Base-by-base conservation (phyloP, 2,113 vertebrate genomes). In the Sialia sialis region DNA sequence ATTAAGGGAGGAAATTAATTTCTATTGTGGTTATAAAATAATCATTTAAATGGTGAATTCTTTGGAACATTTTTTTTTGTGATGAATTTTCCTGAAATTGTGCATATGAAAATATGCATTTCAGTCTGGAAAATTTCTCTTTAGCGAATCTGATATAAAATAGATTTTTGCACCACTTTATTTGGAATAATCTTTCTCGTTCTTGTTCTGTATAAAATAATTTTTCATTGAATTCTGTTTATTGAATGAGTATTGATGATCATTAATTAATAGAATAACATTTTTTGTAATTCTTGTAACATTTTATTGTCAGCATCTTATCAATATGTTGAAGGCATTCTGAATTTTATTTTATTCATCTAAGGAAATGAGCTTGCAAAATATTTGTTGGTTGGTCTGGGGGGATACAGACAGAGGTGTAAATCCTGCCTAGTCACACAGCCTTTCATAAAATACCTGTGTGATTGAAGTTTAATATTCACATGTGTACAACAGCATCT, bases 61-160 rank as follows among this genome's bases (percentile, higher is more conserved):
- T 8, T 60, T 68, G 46, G 5, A 48, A 52, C 0, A 6, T 30
- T 6, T 9, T 29, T 75, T 1, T 30, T 74, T 3, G 7, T 62
- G 6, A 39, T 59, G 1, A 43, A 8, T 79, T 74, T 76, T 87
- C 16, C 17, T 60, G 9, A 92, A 82, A 60, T 44, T 44, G 1
- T 56, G 10, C 21, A 39, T 14, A 64, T 0, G 2, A 77, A 74
- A 68, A 74, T 32, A 51, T 20, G 2, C 5, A 46, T 5, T 62
- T 2, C 9, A 77, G 36, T 41, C 23, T 75, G 4, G 29, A 67
- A 1, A 67, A 41, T 36, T 95, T 74, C 3, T 78, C 15, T 58
- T 76, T 23, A 81, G 17, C 66, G 7, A 54, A 77, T 49, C 6
- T 78, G 13, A 78, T 13, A 36, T 6, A 60, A 72, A 66, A 73